phyloP scores from a whole-genome alignment of 2,113 vertebrate genomes.

The Climacteris rufus region DNA sequence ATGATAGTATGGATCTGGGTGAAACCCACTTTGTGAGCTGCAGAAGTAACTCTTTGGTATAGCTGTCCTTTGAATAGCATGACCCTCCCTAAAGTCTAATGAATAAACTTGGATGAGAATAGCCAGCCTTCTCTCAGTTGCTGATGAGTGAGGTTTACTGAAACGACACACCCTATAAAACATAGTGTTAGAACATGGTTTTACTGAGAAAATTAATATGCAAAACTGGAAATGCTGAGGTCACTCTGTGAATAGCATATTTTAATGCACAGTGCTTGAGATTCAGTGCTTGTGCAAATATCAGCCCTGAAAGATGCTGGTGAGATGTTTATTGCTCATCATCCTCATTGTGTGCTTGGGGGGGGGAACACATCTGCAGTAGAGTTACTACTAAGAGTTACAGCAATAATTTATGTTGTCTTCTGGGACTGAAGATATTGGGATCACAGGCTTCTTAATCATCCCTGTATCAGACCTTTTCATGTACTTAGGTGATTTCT shows the following conservation, averaged over 20 bases:
- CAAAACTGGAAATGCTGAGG: slow-evolving; percentile 49
- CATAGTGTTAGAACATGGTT: slow-evolving; percentile 34
- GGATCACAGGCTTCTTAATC: neutral
- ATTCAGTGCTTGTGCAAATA: neutral
- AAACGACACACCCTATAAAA: slow-evolving; percentile 40
- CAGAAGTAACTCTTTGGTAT: slow-evolving; percentile 17
- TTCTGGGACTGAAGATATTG: neutral
- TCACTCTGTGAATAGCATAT: neutral
- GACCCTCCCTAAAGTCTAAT: slow-evolving; percentile 47
- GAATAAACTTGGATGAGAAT: slow-evolving; percentile 37
- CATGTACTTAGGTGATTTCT: neutral
- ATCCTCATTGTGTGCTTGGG: neutral
- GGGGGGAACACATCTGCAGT: neutral
- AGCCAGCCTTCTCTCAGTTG: neutral
- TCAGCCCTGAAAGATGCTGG: neutral
- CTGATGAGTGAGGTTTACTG: slow-evolving; percentile 35
- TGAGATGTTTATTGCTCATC: neutral
- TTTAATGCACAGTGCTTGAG: slow-evolving; percentile 24
- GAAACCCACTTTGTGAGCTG: slow-evolving; percentile 27
- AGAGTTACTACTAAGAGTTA: neutral
- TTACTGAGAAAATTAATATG: neutral
- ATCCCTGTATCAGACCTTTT: neutral
- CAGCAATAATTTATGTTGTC: neutral
- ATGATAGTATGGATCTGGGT: neutral
- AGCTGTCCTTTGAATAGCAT: slow-evolving; percentile 53